Evolutionary conservation across 1,140 invertebrate genomes (phyloP).

Genomic region (Aphelinus atriplicis): DNA sequence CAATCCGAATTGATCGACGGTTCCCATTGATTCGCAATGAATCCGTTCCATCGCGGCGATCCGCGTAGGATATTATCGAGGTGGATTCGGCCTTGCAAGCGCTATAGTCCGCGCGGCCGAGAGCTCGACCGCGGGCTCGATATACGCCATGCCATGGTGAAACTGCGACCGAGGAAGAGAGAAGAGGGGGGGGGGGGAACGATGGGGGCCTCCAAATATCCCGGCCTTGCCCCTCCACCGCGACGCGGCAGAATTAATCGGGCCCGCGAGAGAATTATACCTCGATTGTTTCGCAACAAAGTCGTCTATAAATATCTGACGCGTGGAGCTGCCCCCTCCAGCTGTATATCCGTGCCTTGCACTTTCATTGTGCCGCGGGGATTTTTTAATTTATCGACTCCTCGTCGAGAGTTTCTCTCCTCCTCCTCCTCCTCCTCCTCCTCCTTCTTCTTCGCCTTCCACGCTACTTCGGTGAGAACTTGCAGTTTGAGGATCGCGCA

Average conservation of each 20-base stretch:
- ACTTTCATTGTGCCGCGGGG: conserved; percentile 10
- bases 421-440: not conserved
- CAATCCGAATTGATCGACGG: no score
- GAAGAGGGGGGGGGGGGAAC: not conserved
- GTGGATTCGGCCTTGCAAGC: no score
- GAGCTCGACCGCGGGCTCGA: no score
- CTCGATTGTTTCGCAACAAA: conserved; percentile 13
- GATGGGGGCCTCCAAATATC: no score
- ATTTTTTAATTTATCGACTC: conserved; percentile 8
- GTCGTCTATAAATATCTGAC: conserved; percentile 2
- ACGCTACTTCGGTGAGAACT: not conserved
- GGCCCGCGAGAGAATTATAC: conserved; percentile 1
- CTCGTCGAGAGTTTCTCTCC: conserved; percentile 1
- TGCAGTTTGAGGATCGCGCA: not conserved
- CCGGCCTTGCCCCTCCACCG: no score
- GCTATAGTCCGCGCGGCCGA: no score
- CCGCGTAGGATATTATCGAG: no score
- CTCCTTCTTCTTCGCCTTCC: not conserved
- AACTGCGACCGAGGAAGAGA: not conserved
- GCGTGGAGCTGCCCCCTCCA: no score
- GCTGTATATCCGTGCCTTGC: not conserved
- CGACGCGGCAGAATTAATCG: conserved; percentile 9
- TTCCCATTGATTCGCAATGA: no score
- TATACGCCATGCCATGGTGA: not conserved
- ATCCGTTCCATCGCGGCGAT: no score